A percentile compares a stretch with the other conserved stretches of the same genome.
Evolutionary conservation across 2,113 vertebrate genomes (phyloP).

Genomic region (Oceanodroma tethys): DNA sequence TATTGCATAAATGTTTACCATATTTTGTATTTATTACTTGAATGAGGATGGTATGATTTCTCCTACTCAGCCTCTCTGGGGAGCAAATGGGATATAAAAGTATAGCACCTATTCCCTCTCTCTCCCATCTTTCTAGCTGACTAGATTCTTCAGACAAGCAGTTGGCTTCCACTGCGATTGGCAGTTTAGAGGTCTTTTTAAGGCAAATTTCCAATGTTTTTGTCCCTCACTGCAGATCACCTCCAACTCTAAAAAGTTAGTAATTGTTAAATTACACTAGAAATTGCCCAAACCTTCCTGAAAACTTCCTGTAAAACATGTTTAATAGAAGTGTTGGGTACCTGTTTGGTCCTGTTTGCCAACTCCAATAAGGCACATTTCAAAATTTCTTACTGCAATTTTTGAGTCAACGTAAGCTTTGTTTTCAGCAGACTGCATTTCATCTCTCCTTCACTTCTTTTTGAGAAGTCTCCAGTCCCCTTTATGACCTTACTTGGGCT

Average conservation of each 20-base stretch:
- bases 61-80: not conserved
- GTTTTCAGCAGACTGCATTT: not conserved
- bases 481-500: not conserved
- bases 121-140: not conserved
- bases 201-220: not conserved
- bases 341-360: not conserved
- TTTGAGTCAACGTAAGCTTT: not conserved
- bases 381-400: not conserved
- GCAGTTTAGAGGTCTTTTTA: not conserved
- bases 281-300: not conserved
- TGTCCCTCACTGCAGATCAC: not conserved
- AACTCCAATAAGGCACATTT: rapidly evolving
- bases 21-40: not conserved
- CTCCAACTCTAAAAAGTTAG: not conserved
- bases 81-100: not conserved
- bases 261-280: not conserved
- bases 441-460: not conserved
- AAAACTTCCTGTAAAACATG: not conserved
- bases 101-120: not conserved
- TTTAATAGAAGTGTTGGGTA: not conserved
- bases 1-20: not conserved
- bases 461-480: not conserved
- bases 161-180: not conserved
- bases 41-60: not conserved
- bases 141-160: not conserved